Base-by-base conservation (phyloP, 2,113 vertebrate species). In the Numenius arquata region DNA sequence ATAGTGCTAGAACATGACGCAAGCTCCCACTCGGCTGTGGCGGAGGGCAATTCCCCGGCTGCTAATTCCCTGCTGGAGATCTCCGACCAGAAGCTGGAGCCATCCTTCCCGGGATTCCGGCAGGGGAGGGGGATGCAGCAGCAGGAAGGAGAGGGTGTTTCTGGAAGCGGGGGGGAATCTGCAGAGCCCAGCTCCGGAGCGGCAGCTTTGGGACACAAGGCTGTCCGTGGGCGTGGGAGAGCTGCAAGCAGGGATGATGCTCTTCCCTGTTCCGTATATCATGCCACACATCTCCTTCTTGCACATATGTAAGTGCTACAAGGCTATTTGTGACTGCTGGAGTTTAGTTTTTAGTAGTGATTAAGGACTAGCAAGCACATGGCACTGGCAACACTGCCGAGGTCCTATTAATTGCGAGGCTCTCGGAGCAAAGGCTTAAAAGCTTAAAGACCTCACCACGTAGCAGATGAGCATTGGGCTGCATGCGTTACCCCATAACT, bases 81-180 rank as follows among this genome's bases (percentile, higher is more conserved):
- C 32, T 59, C 29, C 38, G 21, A 19, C 12, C 63, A 85, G 40
- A 25, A 76, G 48, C 41, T 45, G 58, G 40, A 90, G 65, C 6
- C 6, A 0, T 26, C 27, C 40, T 76, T 21, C n/a, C 59, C 0
- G 7, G 41, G 61, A 26, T 40, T 59, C 59, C 56, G 58, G 47
- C 34, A 34, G 48, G 30, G 62, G 14, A 17, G 15, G 19, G 12
- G 43, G 25, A 27, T 8, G 10, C 0, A 0, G 19, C 0, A 1
- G 9, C 29, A 47, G 11, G 52, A 52, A 4, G 36, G 75, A 88
- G 40, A 48, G 48, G 29, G 11, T 40, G 9, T 45, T 76, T 88
- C 8, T 59, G 61, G 62, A 29, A 15, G 25, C 7, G 16, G 26
- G 27, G 14, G 17, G 3, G 8, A 7, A 20, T n/a, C 25, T 41